Conservation (phyloP, 1,140 invertebrate species). For the Lethrus apterus region DNA sequence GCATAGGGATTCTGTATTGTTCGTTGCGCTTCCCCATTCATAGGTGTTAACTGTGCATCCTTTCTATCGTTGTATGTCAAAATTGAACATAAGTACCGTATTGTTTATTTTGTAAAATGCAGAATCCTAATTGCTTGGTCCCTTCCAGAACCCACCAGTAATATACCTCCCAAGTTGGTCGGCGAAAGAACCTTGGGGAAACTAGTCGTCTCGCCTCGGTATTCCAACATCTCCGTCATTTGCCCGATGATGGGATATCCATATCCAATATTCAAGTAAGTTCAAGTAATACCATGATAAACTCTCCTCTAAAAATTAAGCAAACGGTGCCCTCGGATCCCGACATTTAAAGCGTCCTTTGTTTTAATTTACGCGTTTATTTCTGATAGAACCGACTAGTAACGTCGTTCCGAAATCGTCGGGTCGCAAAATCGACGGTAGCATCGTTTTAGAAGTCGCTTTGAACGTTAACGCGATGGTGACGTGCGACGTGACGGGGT, state of each 20-base stretch:
- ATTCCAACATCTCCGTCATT: conserved; percentile 34
- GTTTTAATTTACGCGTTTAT: too few relatives aligned
- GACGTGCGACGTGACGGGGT: conserved; percentile 59
- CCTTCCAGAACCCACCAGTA: conserved; percentile 49
- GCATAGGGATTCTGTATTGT: conserved; percentile 22
- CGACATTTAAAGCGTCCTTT: too few relatives aligned
- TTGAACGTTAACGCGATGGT: conserved; percentile 51
- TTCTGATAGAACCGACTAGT: conserved; percentile 40
- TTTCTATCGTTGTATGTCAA: too few relatives aligned
- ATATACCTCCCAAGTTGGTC: conserved; percentile 45
- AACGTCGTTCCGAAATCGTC: conserved; percentile 51
- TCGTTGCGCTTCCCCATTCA: conserved; percentile 6
- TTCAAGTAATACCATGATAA: too few relatives aligned
- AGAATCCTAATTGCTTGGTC: conserved; percentile 30
- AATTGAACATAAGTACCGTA: too few relatives aligned
- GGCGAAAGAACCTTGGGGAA: conserved; percentile 42
- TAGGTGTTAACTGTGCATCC: too few relatives aligned
- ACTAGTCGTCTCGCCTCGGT: conserved; percentile 46
- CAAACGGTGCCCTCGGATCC: too few relatives aligned
- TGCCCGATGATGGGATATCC: conserved; percentile 64
- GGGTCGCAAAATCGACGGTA: conserved; percentile 57
- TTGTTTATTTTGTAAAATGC: too few relatives aligned
- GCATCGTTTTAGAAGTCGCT: conserved; percentile 57
- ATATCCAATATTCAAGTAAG: conserved; percentile 60
- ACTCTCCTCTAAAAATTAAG: too few relatives aligned